Base-by-base conservation (phyloP, 2,113 vertebrate species). In the Nansenia antarctica region DNA sequence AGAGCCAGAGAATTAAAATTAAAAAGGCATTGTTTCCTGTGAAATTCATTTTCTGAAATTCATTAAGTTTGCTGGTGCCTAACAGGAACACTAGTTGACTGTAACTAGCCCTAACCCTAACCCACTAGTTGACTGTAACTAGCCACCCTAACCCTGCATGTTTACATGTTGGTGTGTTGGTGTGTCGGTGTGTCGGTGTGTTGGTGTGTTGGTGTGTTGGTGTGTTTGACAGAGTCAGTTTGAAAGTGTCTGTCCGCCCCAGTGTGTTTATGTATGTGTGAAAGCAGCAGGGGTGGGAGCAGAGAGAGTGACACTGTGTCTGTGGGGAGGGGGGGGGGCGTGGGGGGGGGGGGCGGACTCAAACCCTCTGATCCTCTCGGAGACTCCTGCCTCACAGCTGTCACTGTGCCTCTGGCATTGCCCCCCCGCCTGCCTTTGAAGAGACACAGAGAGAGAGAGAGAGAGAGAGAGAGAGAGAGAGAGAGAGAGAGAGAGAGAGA, bases 311-410 rank as follows among this genome's bases (percentile, higher is more conserved):
- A 85, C 76, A 87, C 83, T 65, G 80, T 84, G 82, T 86, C 80
- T 82, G 80, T 70, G 61, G 77, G 29, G 18, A 29, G 22, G 49
- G 8, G 22, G 4, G 49, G n/a, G 49, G 18, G 3, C 8, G 14
- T 2, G 22, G 49, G 1, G 49, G 49, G n/a, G n/a, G 78, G 68
- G 69, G 78, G 79, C 81, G 86, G 86, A 82, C 79, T 73, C 67
- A 53, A 89, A 84, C 85, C 79, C 86, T 90, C 83, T 91, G 90
- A 91, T 88, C 86, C 85, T 70, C 81, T 72, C 82, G 69, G 82
- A 85, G 83, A 87, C 83, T 92, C 89, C 86, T 88, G 86, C 85
- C 86, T 84, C 82, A 86, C 93, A 93, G 90, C 89, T 93, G 91
- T 92, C 89, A 86, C 85, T 78, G 85, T 82, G 85, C 86, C 83